These are phyloP conservation scores for Enoplosus armatus DNA, from an alignment of 2,797 vertebrate genomes.

Conservation along the genomic window DNA sequence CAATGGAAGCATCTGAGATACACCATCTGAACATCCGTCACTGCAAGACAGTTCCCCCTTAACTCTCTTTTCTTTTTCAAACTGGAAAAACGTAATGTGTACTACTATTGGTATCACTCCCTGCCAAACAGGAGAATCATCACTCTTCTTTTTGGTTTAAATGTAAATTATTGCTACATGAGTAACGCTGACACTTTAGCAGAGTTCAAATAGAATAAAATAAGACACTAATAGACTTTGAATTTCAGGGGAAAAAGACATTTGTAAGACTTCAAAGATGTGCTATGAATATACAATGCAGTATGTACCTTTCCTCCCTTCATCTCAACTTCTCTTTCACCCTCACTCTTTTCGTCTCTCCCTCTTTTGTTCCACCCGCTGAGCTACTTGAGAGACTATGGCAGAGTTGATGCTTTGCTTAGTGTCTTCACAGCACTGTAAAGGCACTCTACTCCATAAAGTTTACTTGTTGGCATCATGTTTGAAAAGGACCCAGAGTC, in stretches of 20 bases:
- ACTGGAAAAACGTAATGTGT: neutral
- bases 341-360: neutral
- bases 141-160: neutral
- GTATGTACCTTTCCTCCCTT: neutral
- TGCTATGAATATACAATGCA: neutral
- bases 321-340: conserved; percentile 9
- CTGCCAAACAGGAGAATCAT: neutral
- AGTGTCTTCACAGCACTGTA: conserved; percentile 39
- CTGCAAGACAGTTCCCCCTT: neutral
- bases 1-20: neutral
- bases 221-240: neutral
- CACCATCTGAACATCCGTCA: neutral
- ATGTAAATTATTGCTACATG: neutral
- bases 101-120: neutral
- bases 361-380: conserved; percentile 15
- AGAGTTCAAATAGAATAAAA: conserved; percentile 10
- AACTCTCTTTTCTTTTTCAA: neutral
- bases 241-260: neutral
- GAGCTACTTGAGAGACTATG: conserved; percentile 1
- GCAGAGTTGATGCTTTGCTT: conserved; percentile 1
- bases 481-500: conserved; percentile 10
- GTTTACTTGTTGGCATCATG: conserved; percentile 2
- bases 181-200: neutral
- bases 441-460: conserved; percentile 46
- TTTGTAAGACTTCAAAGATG: conserved; percentile 9